These are phyloP conservation scores for Enteromius afrohamiltoni DNA, from an alignment of 2,797 vertebrate genomes.

Conservation along the genomic window DNA sequence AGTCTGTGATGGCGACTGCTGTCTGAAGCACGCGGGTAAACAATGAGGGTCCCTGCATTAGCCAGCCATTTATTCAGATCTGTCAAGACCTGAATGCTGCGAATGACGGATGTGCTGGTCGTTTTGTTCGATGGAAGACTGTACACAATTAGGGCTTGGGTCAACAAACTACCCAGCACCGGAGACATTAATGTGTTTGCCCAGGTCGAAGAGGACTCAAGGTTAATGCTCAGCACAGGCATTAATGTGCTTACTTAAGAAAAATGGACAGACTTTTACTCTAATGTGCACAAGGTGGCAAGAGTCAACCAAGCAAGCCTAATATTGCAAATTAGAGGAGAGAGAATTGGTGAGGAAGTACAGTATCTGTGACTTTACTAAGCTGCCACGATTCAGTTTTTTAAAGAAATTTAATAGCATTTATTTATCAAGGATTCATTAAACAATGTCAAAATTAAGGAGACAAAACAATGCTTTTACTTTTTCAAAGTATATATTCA, in stretches of 20 bases:
- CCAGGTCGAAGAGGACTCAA: conserved; percentile 47
- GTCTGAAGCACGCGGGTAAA: conserved; percentile 36
- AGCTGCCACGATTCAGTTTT: background rate
- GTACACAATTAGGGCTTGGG: conserved; percentile 52
- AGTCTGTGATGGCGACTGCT: conserved; percentile 46
- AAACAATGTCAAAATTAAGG: no score
- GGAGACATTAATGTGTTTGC: conserved; percentile 57
- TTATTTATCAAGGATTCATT: background rate
- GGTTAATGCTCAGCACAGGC: conserved; percentile 47
- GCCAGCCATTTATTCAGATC: conserved; percentile 60
- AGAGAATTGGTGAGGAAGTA: background rate
- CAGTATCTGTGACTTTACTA: background rate
- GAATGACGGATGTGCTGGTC: conserved; percentile 43
- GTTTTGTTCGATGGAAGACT: conserved; percentile 49
- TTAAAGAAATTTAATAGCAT: no score
- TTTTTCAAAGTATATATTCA: no score
- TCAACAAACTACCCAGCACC: conserved; percentile 45
- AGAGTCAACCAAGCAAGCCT: conserved; percentile 1
- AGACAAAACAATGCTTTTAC: no score
- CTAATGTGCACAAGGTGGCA: conserved; percentile 41
- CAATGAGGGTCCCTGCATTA: conserved; percentile 53
- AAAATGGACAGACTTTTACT: conserved; percentile 50
- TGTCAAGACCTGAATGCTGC: conserved; percentile 55
- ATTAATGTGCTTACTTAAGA: conserved; percentile 59
- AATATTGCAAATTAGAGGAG: conserved; percentile 9